phyloP scores from a whole-genome alignment of 2,888 invertebrate genomes.

The Spodoptera picta region DNA sequence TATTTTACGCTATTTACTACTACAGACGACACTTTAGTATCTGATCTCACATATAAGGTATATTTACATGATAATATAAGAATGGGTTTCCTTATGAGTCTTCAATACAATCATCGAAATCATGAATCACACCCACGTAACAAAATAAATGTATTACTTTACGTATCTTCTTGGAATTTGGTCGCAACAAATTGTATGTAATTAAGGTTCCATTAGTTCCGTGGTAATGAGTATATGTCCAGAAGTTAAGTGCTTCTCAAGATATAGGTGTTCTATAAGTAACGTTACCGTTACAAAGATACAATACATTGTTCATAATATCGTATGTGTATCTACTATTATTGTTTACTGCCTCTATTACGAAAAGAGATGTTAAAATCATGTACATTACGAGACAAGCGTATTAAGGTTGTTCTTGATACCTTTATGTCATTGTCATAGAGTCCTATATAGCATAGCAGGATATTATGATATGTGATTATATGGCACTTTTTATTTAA shows the following conservation, averaged over 20 bases:
- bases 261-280: conserved; percentile 4
- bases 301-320: too few relatives aligned
- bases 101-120: conserved; percentile 53
- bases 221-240: conserved; percentile 18
- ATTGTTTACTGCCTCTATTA: too few relatives aligned
- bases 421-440: too few relatives aligned
- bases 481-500: too few relatives aligned
- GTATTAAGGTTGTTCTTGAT: too few relatives aligned
- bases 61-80: conserved; percentile 52
- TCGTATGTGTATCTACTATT: too few relatives aligned
- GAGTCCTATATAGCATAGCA: too few relatives aligned
- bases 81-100: conserved; percentile 59
- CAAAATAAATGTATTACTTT: conserved; percentile 9
- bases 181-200: conserved; percentile 52
- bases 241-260: conserved; percentile 22
- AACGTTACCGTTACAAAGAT: too few relatives aligned
- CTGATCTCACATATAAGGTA: conserved; percentile 51
- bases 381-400: too few relatives aligned
- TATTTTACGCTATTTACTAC: conserved; percentile 63
- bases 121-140: conserved; percentile 69
- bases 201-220: conserved; percentile 37
- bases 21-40: conserved; percentile 56
- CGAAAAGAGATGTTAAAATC: too few relatives aligned
- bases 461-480: too few relatives aligned
- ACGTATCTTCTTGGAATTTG: conserved; percentile 56